Conservation (phyloP, 2,888 invertebrate genomes). For the Leucoma salicis region DNA sequence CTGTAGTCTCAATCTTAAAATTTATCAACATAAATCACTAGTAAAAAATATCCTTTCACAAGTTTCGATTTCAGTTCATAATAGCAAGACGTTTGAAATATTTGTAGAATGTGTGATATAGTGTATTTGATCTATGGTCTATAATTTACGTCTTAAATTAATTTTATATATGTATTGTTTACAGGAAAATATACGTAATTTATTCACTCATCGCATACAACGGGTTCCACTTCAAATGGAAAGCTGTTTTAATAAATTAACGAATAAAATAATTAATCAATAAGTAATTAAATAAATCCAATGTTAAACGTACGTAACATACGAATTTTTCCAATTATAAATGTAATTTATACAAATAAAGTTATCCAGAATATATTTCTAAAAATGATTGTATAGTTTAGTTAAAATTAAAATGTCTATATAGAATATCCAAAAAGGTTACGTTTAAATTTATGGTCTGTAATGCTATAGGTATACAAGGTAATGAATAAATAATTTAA, state of each 20-base stretch:
- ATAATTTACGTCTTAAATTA: background rate
- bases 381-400: background rate
- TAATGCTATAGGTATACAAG: too few species aligned
- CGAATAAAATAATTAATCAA: slow-evolving; percentile 4
- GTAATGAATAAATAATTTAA: too few species aligned
- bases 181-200: slow-evolving; percentile 75
- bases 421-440: background rate
- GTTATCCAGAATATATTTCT: slow-evolving; percentile 6
- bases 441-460: too few species aligned
- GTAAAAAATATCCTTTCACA: too few species aligned
- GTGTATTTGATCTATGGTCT: background rate
- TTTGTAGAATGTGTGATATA: slow-evolving; percentile 3
- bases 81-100: too few species aligned
- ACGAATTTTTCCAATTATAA: too few species aligned
- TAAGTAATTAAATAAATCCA: slow-evolving; percentile 15
- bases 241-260: slow-evolving; percentile 33
- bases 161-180: slow-evolving; percentile 39
- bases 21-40: too few species aligned
- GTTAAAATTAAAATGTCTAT: slow-evolving; percentile 1
- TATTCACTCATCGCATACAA: slow-evolving; percentile 43
- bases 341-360: slow-evolving; percentile 14
- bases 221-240: slow-evolving; percentile 48
- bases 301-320: too few species aligned
- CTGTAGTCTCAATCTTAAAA: too few species aligned
- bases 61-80: too few species aligned